Evolutionary conservation across 2,797 vertebrate genomes (phyloP).

Genomic region (Urosaurus nigricauda): DNA sequence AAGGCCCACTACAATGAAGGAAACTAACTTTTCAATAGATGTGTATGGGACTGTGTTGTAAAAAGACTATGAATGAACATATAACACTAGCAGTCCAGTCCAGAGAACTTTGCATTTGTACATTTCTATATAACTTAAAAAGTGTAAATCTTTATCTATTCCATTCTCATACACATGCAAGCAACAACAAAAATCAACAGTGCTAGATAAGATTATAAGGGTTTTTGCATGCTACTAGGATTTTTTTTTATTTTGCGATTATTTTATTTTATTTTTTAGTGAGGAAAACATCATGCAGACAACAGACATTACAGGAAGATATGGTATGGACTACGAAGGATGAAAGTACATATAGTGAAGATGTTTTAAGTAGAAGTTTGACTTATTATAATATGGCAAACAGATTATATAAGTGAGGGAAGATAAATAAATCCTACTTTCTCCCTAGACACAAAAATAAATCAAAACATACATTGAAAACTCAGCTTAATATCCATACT

Average conservation of each 20-base stretch:
- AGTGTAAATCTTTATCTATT: background rate
- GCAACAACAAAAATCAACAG: no score
- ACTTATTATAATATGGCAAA: background rate
- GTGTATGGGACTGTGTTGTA: background rate
- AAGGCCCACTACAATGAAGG: background rate
- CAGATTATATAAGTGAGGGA: background rate
- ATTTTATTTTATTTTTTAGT: no score
- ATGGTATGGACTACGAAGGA: no score
- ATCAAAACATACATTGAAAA: conserved; percentile 1
- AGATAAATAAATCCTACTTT: background rate
- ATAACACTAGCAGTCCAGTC: background rate
- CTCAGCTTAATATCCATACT: background rate
- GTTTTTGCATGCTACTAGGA: no score
- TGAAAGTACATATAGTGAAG: no score
- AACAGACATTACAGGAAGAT: background rate
- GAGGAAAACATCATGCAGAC: no score
- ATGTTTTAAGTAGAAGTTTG: background rate
- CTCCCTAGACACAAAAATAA: background rate
- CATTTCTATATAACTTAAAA: no score
- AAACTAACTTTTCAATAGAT: background rate
- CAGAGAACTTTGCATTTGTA: background rate
- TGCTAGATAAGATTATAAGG: background rate
- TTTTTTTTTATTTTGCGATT: no score
- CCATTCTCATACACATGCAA: no score
- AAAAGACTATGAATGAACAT: background rate